These are phyloP conservation scores for Campoplex nolae DNA, from an alignment of 2,888 invertebrate species.

Conservation along the genomic window DNA sequence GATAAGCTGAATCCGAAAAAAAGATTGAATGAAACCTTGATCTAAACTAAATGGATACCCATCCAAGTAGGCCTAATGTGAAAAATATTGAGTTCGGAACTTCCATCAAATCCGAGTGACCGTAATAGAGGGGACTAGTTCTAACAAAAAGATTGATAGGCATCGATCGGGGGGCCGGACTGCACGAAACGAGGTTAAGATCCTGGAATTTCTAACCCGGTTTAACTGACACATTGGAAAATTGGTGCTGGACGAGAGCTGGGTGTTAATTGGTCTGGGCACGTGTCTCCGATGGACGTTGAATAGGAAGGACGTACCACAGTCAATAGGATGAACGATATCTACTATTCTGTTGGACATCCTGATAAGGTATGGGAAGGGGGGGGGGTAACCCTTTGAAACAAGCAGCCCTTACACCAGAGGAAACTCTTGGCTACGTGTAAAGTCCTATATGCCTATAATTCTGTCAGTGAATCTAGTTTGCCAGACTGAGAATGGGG, in stretches of 20 bases:
- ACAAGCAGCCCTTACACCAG: constrained; percentile 2
- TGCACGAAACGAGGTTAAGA: constrained; percentile 2
- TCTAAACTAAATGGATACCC: background rate
- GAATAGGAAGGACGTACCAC: constrained; percentile 8
- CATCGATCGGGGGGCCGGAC: background rate
- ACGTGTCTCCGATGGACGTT: background rate
- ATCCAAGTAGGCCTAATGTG: background rate
- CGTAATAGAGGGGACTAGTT: background rate
- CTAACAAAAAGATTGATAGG: background rate
- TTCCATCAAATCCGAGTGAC: background rate
- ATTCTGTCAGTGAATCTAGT: constrained; percentile 29
- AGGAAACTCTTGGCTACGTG: background rate
- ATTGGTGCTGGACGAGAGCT: background rate
- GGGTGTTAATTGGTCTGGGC: constrained; percentile 15
- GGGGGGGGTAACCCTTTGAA: background rate
- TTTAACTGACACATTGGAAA: background rate
- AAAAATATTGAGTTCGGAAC: background rate
- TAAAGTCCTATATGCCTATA: constrained; percentile 12
- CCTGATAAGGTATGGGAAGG: background rate
- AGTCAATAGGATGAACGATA: constrained; percentile 32
- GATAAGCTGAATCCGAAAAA: too few relatives aligned
- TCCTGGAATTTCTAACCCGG: background rate
- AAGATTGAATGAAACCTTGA: background rate
- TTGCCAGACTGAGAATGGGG: constrained; percentile 37
- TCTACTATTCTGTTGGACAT: constrained; percentile 2